Evolutionary conservation across 1,140 invertebrate species (phyloP), one percentile per base, ranked within the genome.

Genomic region (Drosophila guanche): DNA sequence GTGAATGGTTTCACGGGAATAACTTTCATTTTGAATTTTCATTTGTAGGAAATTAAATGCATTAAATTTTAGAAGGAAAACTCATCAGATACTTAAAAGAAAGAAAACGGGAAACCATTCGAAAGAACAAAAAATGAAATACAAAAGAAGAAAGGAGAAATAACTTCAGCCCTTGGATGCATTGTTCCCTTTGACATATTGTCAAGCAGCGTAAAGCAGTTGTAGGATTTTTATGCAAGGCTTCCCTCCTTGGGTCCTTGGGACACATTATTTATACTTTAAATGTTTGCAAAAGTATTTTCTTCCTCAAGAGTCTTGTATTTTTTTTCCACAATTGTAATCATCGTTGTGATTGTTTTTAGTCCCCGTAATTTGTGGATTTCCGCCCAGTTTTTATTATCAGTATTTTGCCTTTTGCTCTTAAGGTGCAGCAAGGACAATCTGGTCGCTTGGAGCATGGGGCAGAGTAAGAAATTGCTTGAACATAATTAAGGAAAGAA

Each of bases 141-240:
- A 29, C 5, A 5, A 69, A 41, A 41, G 14, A 16, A 48, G 33
- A 52, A 25, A 23, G 25, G 22, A 40, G 12, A n/a, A 37, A 40
- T 41, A 51, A 51, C n/a, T 57, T 65, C 14, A 52, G 62, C 20
- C 42, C 37, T 51, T 47, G 52, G 40, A 56, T 47, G 47, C 66
- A 65, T 76, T 85, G 80, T 73, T 66, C 65, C 42, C 59, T 84
- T 76, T 76, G 67, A 69, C 81, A 76, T 68, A 42, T 63, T 79
- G 71, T 80, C 80, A 76, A 73, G 80, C 55, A 60, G 29, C 23
- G 57, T 14, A 25, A 60, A 67, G 51, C 45, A 70, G 54, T 62
- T 51, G 43, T 45, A 60, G 29, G 42, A 63, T 47, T 76, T 69
- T 61, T 54, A 46, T 60, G 10, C 33, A 54, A 46, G 58, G 61